Conservation (phyloP, 2,888 invertebrate genomes). For the Ophioninae sp. region DNA sequence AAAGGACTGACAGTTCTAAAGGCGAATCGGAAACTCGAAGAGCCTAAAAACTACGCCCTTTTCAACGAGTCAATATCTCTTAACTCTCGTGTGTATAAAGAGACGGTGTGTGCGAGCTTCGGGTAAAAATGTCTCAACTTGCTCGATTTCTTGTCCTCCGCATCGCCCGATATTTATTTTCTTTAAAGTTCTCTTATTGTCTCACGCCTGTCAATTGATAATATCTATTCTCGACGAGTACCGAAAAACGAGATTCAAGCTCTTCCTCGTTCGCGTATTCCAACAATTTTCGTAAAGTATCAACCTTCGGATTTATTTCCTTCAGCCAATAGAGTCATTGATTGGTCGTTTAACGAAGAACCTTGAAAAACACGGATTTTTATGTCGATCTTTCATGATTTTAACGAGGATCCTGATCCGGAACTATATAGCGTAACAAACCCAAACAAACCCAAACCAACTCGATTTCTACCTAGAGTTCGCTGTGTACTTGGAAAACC, state of each 20-base stretch:
- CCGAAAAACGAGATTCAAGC: background rate
- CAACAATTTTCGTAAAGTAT: background rate
- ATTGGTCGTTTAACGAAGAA: background rate
- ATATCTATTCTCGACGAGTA: conserved; percentile 12
- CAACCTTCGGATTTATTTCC: background rate
- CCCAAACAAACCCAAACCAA: too few species aligned
- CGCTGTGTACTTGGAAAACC: too few species aligned
- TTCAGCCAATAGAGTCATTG: background rate
- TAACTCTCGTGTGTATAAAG: conserved; percentile 60
- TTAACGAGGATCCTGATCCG: too few species aligned
- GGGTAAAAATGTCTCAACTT: conserved; percentile 79
- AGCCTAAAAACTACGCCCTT: background rate
- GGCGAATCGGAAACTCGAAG: background rate
- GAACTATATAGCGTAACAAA: too few species aligned
- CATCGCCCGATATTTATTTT: conserved; percentile 62
- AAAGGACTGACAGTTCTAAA: conserved; percentile 11
- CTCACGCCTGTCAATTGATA: conserved; percentile 46
- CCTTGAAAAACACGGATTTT: background rate
- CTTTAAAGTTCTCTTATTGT: conserved; percentile 56
- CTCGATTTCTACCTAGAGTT: too few species aligned
- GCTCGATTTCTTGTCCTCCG: conserved; percentile 62
- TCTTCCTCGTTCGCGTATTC: background rate
- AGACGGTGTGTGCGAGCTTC: conserved; percentile 61
- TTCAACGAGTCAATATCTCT: conserved; percentile 74
- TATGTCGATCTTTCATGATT: background rate